A percentile compares a stretch with the other conserved stretches of the same genome.
Evolutionary conservation across 2,888 invertebrate genomes (phyloP).

Genomic region (Mythimna impura): DNA sequence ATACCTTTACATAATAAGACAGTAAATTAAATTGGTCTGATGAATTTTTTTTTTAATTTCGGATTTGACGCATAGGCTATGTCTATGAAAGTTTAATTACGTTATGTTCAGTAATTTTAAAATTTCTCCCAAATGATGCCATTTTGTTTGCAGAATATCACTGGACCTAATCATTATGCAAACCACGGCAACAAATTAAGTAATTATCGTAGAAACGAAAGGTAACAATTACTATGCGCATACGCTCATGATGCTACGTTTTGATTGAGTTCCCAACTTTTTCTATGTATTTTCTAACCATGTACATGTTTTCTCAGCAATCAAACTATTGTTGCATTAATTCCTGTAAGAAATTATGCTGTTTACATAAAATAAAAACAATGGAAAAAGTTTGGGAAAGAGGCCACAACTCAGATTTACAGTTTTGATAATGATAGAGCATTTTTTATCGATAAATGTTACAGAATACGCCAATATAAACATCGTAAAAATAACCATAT

Average conservation of each 20-base stretch:
- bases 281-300: conserved; percentile 77
- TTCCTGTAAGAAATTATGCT: conserved; percentile 69
- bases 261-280: conserved; percentile 75
- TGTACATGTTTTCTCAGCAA: conserved; percentile 68
- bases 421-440: background rate
- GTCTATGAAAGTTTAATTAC: background rate
- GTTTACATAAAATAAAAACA: conserved; percentile 46
- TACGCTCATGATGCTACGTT: conserved; percentile 65
- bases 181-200: conserved; percentile 71
- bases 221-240: conserved; percentile 74
- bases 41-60: background rate
- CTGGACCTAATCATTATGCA: conserved; percentile 61
- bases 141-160: conserved; percentile 61
- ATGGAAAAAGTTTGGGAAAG: conserved; percentile 64
- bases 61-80: background rate
- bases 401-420: conserved; percentile 64
- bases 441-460: conserved; percentile 30
- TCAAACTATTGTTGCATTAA: conserved; percentile 66
- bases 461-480: conserved; percentile 53
- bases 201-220: conserved; percentile 74
- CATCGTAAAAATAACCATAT: conserved; percentile 27
- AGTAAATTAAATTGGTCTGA: background rate
- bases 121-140: conserved; percentile 56
- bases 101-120: background rate
- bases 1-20: conserved; percentile 2